Evolutionary conservation across 2,797 vertebrate genomes (phyloP).

Genomic region (Diplodus puntazzo): DNA sequence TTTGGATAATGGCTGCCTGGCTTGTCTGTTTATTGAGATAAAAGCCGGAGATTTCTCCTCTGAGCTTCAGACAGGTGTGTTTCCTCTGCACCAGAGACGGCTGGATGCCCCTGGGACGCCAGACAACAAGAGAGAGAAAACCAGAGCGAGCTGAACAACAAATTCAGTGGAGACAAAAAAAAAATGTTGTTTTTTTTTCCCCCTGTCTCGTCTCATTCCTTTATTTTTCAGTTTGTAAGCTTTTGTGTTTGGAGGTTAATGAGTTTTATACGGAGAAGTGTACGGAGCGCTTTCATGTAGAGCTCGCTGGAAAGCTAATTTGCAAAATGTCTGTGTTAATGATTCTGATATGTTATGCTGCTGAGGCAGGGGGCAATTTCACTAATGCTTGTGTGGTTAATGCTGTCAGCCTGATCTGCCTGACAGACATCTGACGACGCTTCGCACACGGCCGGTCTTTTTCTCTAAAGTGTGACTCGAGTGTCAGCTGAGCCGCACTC

Average conservation of each 20-base stretch:
- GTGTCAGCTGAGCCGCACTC: conserved; percentile 23
- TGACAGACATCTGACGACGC: conserved; percentile 31
- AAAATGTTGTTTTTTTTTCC: background rate
- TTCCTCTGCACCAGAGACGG: conserved; percentile 47
- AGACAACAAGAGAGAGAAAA: conserved; percentile 28
- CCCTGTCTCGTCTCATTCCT: background rate
- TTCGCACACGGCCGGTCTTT: conserved; percentile 17
- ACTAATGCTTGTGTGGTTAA: conserved; percentile 44
- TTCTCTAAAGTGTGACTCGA: conserved; percentile 29
- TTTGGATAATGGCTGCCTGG: conserved; percentile 46
- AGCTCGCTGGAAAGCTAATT: conserved; percentile 47
- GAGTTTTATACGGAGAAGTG: background rate
- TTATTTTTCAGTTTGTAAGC: background rate
- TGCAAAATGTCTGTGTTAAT: conserved; percentile 58
- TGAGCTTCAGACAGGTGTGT: conserved; percentile 59
- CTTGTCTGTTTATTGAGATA: conserved; percentile 50
- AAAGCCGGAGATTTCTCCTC: conserved; percentile 48
- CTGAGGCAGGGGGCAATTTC: conserved; percentile 32
- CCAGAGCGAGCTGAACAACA: conserved; percentile 14
- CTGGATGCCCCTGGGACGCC: conserved; percentile 36
- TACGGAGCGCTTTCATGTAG: conserved; percentile 8
- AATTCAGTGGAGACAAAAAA: conserved; percentile 13
- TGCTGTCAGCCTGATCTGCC: conserved; percentile 26
- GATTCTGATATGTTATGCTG: conserved; percentile 37
- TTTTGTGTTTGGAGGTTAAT: conserved; percentile 36